phyloP scores from a whole-genome alignment of 1,140 invertebrate genomes.

The Samia ricini region DNA sequence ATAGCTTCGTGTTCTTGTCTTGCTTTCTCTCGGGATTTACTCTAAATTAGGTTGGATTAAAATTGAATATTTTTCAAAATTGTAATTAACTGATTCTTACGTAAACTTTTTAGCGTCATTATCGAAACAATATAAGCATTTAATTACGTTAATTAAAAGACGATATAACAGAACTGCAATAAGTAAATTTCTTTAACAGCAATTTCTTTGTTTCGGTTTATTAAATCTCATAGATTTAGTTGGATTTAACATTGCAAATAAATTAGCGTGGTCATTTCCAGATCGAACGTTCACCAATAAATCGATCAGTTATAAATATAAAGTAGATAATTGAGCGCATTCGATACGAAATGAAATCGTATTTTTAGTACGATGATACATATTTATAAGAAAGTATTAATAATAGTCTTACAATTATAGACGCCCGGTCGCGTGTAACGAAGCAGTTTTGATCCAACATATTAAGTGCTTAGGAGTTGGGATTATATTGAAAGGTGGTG shows the following conservation, averaged over 20 bases:
- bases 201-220: too few species aligned
- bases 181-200: too few species aligned
- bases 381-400: background rate
- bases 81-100: too few species aligned
- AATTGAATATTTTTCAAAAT: background rate
- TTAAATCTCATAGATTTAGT: too few species aligned
- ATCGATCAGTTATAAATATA: background rate
- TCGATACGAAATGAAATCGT: background rate
- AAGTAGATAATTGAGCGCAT: background rate
- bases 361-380: too few species aligned
- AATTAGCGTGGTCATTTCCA: too few species aligned
- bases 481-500: conserved; percentile 93
- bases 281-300: too few species aligned
- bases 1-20: conserved; percentile 84
- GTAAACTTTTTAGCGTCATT: too few species aligned
- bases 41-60: conserved; percentile 64
- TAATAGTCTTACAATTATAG: conserved; percentile 81
- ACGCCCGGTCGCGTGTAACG: conserved; percentile 75
- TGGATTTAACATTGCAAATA: too few species aligned
- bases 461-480: conserved; percentile 85
- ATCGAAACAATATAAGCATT: too few species aligned
- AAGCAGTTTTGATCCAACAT: conserved; percentile 64
- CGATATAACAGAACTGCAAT: too few species aligned
- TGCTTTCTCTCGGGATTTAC: conserved; percentile 85
- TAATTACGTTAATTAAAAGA: too few species aligned